A percentile compares a stretch with the other conserved stretches of the same genome.
These are phyloP conservation scores for Eurois occulta DNA, from an alignment of 2,888 invertebrate species.

Conservation along the genomic window DNA sequence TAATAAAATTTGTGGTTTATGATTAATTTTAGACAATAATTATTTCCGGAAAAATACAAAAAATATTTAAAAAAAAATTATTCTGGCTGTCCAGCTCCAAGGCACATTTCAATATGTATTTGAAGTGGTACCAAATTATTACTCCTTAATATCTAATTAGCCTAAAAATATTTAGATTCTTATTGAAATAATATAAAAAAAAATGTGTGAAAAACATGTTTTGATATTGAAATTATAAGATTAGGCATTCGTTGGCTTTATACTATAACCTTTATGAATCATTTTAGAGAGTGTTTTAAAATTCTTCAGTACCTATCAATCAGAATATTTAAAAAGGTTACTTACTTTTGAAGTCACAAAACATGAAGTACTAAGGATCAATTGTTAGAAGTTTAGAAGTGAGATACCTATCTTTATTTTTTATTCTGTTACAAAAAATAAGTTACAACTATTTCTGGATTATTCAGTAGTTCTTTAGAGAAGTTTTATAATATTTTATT, in stretches of 20 bases:
- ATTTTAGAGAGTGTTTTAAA: neutral
- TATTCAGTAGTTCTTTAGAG: neutral
- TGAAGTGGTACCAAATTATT: neutral
- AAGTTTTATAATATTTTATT: slow-evolving; percentile 17
- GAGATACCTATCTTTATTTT: neutral
- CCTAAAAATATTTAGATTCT: neutral
- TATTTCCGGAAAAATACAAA: neutral
- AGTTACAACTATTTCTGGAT: neutral
- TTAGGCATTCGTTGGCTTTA: neutral
- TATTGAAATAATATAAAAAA: neutral
- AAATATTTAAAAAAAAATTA: neutral
- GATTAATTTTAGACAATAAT: neutral
- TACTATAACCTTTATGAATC: neutral
- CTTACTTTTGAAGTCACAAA: neutral
- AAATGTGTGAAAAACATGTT: neutral
- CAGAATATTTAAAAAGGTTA: neutral
- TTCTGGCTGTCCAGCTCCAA: neutral
- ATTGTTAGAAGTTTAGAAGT: neutral
- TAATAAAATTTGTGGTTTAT: neutral
- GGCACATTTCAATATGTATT: too few species aligned
- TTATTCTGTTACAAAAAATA: neutral
- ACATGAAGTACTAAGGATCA: neutral
- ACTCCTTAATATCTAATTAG: neutral
- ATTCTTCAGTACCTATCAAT: neutral
- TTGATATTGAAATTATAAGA: neutral